phyloP scores from a whole-genome alignment of 2,113 vertebrate genomes.

The Carassius auratus region DNA sequence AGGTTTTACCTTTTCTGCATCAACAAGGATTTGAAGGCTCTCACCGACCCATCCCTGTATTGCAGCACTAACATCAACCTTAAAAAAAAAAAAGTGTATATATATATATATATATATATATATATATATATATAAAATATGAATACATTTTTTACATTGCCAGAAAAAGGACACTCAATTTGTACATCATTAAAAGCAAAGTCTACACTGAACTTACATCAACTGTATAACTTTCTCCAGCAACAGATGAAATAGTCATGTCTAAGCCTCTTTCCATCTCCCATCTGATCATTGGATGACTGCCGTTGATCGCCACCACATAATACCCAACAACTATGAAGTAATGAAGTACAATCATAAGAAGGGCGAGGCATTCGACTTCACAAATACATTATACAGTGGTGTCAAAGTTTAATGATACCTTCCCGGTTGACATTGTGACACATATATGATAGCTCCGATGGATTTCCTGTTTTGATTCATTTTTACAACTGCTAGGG shows the following conservation, averaged over 20 bases:
- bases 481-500: background rate
- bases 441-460: no score
- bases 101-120: no score
- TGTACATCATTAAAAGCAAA: background rate
- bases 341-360: background rate
- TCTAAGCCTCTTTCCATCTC: conserved; percentile 70
- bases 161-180: background rate
- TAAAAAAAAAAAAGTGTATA: background rate
- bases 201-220: conserved; percentile 60
- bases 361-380: background rate
- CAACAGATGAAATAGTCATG: conserved; percentile 69
- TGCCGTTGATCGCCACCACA: conserved; percentile 65
- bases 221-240: conserved; percentile 73
- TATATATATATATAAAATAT: background rate
- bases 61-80: conserved; percentile 67
- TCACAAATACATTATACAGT: background rate
- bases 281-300: conserved; percentile 65
- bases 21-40: conserved; percentile 21
- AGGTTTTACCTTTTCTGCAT: background rate
- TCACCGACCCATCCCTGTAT: conserved; percentile 61
- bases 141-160: background rate
- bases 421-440: background rate
- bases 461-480: background rate
- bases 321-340: conserved; percentile 56
- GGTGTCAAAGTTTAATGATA: background rate